Evolutionary conservation across 2,888 invertebrate species (phyloP).

Genomic region (Xylophagus ater): DNA sequence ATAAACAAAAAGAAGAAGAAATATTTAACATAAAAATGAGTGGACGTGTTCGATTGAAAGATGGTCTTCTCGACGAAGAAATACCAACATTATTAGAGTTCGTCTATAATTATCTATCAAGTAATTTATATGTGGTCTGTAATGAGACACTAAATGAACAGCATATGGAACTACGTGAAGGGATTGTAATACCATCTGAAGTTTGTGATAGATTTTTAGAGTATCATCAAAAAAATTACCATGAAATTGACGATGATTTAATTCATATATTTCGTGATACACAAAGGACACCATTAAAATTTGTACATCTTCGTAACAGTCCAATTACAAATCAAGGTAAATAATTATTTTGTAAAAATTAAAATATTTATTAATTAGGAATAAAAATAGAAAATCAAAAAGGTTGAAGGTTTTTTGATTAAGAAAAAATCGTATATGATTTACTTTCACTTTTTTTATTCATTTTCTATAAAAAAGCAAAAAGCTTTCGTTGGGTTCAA

Average conservation of each 20-base stretch:
- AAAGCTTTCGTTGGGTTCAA: too few species aligned
- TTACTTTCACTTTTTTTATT: too few species aligned
- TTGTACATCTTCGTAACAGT: slow-evolving; percentile 58
- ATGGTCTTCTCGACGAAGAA: slow-evolving; percentile 37
- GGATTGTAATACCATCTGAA: slow-evolving; percentile 54
- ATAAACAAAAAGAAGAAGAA: too few species aligned
- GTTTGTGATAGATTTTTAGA: slow-evolving; percentile 51
- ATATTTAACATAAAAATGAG: too few species aligned
- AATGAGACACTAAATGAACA: slow-evolving; percentile 24
- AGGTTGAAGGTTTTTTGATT: too few species aligned
- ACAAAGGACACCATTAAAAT: slow-evolving; percentile 53
- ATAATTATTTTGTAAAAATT: slow-evolving; percentile 15
- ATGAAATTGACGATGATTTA: slow-evolving; percentile 53
- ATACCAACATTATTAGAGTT: slow-evolving; percentile 36
- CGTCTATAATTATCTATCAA: slow-evolving; percentile 35
- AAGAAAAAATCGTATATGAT: too few species aligned
- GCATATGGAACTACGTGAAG: slow-evolving; percentile 41
- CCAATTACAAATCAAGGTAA: slow-evolving; percentile 57
- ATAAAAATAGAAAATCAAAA: not conserved
- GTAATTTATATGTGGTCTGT: slow-evolving; percentile 34
- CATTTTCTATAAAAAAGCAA: too few species aligned
- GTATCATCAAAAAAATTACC: slow-evolving; percentile 36
- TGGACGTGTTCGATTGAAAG: slow-evolving; percentile 39
- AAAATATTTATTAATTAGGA: not conserved
- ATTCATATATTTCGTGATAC: slow-evolving; percentile 59